Percentiles rank a stretch among this genome's conserved stretches.
Conservation (phyloP, 2,888 invertebrate genomes). For the Pollenia angustigena region DNA sequence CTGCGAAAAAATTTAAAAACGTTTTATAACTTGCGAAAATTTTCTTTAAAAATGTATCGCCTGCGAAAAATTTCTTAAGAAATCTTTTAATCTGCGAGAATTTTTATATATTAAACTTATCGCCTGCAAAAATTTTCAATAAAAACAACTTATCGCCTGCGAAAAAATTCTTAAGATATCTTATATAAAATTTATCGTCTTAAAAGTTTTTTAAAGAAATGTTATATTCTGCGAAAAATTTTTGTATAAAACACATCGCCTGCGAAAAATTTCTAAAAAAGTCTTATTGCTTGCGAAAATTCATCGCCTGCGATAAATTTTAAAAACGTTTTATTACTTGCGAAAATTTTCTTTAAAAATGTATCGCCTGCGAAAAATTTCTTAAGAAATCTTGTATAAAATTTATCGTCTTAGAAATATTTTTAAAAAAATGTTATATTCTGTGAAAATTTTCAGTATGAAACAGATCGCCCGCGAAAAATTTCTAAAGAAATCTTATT, state of each 20-base stretch:
- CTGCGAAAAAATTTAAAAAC: not conserved
- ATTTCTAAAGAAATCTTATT: not conserved
- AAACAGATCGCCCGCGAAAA: not conserved
- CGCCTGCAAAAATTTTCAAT: not conserved
- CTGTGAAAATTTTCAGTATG: not conserved
- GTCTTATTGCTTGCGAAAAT: too few species aligned
- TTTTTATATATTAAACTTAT: not conserved
- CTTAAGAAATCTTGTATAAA: not conserved
- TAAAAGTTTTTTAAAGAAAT: not conserved
- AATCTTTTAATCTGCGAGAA: not conserved
- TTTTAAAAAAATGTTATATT: not conserved
- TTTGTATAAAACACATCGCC: too few species aligned
- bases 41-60: not conserved
- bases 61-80: not conserved
- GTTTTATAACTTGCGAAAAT: not conserved
- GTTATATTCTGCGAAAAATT: too few species aligned
- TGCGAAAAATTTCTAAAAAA: too few species aligned
- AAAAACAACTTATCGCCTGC: too few species aligned
- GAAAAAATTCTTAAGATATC: too few species aligned
- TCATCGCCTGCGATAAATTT: not conserved
- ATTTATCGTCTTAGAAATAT: too few species aligned
- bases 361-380: not conserved
- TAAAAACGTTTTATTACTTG: not conserved
- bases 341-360: not conserved
- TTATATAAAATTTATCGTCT: not conserved